Percentiles rank a stretch among this genome's conserved stretches.
Evolutionary conservation across 2,888 invertebrate species (phyloP).

Genomic region (Neuroscelio doddi): DNA sequence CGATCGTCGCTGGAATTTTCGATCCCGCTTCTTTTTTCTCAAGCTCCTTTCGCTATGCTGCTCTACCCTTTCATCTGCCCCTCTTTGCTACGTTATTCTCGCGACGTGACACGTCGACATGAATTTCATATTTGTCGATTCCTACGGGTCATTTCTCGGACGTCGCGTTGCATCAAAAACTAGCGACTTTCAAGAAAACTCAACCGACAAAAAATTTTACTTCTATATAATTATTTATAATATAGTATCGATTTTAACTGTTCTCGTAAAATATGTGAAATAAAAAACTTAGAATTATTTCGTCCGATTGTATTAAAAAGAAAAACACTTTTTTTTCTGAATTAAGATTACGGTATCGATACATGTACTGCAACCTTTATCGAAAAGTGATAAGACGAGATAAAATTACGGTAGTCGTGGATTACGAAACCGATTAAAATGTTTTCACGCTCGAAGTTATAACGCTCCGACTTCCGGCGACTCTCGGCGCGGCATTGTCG

Average conservation of each 20-base stretch:
- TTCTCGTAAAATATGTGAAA: too few relatives aligned
- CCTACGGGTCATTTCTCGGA: neutral
- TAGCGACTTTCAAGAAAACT: slow-evolving; percentile 14
- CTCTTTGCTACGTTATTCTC: slow-evolving; percentile 28
- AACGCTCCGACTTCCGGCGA: slow-evolving; percentile 36
- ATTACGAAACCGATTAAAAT: slow-evolving; percentile 38
- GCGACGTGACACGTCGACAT: slow-evolving; percentile 23
- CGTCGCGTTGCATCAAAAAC: neutral
- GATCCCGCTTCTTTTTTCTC: slow-evolving; percentile 42
- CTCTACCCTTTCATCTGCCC: slow-evolving; percentile 9
- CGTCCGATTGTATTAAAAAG: too few relatives aligned
- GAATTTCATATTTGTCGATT: slow-evolving; percentile 43
- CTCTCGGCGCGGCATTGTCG: slow-evolving; percentile 23
- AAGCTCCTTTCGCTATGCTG: slow-evolving; percentile 17
- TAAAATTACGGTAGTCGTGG: too few relatives aligned
- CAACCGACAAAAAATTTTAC: too few relatives aligned
- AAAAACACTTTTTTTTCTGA: too few relatives aligned
- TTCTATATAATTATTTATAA: too few relatives aligned
- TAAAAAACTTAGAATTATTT: too few relatives aligned
- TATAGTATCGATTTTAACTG: too few relatives aligned
- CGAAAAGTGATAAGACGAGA: too few relatives aligned
- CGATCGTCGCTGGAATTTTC: slow-evolving; percentile 29
- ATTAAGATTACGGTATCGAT: too few relatives aligned
- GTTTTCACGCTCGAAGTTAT: slow-evolving; percentile 47
- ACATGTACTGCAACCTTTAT: too few relatives aligned